Evolutionary conservation across 2,888 invertebrate genomes (phyloP), one percentile per base, ranked within the genome.

Genomic region (Cheilosia vernalis): DNA sequence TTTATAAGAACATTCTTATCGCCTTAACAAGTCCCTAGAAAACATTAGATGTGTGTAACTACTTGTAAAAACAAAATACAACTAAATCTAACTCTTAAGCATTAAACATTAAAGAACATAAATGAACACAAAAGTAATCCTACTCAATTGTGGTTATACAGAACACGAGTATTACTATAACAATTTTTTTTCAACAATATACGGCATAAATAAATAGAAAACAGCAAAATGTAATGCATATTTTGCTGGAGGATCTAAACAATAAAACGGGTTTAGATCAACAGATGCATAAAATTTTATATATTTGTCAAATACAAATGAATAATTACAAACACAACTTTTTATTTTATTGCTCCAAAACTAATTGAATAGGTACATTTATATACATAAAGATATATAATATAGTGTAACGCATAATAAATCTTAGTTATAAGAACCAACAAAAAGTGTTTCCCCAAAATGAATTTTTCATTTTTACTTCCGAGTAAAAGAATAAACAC

Each of bases 11-110:
- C 49, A 60, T 79, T 84, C 84, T 84, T 84, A 84, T 74, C 84
- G 84, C 84, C 84, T 84, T 84, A 84, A 84, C 69, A 84, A 84
- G 84, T 84, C 79, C 79, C 74, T 84, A 79, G 79, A 80, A 84
- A 84, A 80, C 37, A 67, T 56, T 80, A 69, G 79, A 79, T 73
- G 84, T 84, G 60, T 84, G 79, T 84, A 84, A 80, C 67, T 33
- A 79, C 66, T 74, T 84, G 84, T 84, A 84, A 70, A 80, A 83
- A 79, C 56, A 78, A 30, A 63, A 55, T 51, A 42, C 44, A 58
- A 69, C 60, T 73, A 72, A 78, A 78, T 61, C 60, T 64, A 47
- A 78, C 27, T 19, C 47, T 42, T 74, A 79, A 70, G 64, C 56
- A 79, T 74, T 61, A 56, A 70, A 64, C 17, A 69, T 27, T 55